Percentiles rank a stretch among this genome's conserved stretches.
phyloP scores from a whole-genome alignment of 2,113 vertebrate species.

The Pterophyllum scalare region DNA sequence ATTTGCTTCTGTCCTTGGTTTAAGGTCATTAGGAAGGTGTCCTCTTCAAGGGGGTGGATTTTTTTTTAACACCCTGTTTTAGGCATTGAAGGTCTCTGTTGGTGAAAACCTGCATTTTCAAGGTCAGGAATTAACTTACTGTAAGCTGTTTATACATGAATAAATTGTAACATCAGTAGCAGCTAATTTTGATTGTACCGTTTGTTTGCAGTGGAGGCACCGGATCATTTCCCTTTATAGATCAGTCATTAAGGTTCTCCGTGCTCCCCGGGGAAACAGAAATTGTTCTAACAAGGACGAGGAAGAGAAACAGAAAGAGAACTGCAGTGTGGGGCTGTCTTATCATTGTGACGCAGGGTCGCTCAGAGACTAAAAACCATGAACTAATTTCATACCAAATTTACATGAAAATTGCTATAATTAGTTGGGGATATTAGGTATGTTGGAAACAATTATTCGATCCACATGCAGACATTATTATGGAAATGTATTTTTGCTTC shows the following conservation, averaged over 20 bases:
- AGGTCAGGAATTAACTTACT: not conserved
- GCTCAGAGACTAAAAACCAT: constrained; percentile 44
- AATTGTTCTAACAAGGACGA: constrained; percentile 19
- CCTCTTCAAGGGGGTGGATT: too few relatives aligned
- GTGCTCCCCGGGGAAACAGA: constrained; percentile 4
- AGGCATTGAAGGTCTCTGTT: not conserved
- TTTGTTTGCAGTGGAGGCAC: not conserved
- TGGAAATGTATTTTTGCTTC: constrained; percentile 39
- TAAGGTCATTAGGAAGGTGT: not conserved
- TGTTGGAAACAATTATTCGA: constrained; percentile 29
- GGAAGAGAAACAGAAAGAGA: not conserved
- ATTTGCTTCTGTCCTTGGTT: not conserved
- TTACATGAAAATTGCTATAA: constrained; percentile 59
- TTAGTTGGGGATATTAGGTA: constrained; percentile 29
- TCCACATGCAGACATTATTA: constrained; percentile 36
- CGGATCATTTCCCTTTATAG: constrained; percentile 8
- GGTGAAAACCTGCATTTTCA: not conserved
- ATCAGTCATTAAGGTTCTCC: constrained; percentile 12
- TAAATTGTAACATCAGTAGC: not conserved
- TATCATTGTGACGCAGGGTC: constrained; percentile 59
- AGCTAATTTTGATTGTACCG: not conserved
- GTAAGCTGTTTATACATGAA: not conserved
- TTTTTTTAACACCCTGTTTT: not conserved
- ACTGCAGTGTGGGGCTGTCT: constrained; percentile 14
- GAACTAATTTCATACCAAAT: constrained; percentile 64